A percentile compares a stretch with the other conserved stretches of the same genome.
These are phyloP conservation scores for Sebastes steindachneri DNA, from an alignment of 2,797 vertebrate genomes.

Conservation along the genomic window DNA sequence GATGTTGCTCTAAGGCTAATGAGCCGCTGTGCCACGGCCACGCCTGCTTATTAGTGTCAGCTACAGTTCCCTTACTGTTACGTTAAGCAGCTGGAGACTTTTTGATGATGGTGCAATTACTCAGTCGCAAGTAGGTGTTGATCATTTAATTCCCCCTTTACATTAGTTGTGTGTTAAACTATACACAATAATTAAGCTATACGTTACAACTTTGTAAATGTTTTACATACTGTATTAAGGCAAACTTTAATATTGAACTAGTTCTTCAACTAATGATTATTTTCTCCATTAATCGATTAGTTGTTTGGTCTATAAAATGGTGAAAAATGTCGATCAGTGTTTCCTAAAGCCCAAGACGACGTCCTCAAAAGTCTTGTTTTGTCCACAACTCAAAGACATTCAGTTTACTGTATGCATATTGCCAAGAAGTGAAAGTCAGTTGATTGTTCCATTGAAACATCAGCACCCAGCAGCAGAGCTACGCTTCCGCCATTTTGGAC, in stretches of 20 bases:
- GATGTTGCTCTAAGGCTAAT: slow-evolving; percentile 40
- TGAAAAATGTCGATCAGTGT: too few species aligned
- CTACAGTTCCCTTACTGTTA: slow-evolving; percentile 31
- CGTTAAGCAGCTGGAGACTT: slow-evolving; percentile 14
- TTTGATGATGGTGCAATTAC: slow-evolving; percentile 30
- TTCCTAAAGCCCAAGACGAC: too few species aligned
- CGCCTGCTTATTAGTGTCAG: slow-evolving; percentile 42
- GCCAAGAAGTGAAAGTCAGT: too few species aligned
- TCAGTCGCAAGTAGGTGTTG: neutral
- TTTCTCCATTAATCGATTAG: too few species aligned
- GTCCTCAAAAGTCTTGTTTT: too few species aligned
- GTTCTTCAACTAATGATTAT: too few species aligned
- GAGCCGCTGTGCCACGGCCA: slow-evolving; percentile 14
- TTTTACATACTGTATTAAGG: neutral
- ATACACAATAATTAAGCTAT: neutral
- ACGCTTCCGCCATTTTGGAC: too few species aligned
- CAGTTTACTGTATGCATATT: too few species aligned
- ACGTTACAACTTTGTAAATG: neutral
- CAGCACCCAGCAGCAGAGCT: too few species aligned
- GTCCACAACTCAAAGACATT: too few species aligned
- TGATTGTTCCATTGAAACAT: accelerated
- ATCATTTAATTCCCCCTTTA: neutral
- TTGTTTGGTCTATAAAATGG: too few species aligned
- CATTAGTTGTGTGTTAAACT: neutral
- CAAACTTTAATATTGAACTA: neutral